These are phyloP conservation scores for Raja brachyura DNA, from an alignment of 2,113 vertebrate species.

Conservation along the genomic window DNA sequence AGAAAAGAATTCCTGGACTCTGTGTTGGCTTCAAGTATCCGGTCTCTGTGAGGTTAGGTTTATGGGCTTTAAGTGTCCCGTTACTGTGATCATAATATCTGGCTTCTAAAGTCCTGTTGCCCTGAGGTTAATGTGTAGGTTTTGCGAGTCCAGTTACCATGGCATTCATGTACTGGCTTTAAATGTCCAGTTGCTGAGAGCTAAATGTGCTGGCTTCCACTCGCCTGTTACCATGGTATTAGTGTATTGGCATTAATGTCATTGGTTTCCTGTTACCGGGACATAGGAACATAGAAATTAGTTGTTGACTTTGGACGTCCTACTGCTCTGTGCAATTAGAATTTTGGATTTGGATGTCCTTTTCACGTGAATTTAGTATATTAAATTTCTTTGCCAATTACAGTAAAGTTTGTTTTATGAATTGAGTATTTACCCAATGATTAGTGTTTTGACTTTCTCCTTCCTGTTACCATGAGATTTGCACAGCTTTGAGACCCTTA, in stretches of 20 bases:
- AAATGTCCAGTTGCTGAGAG: background rate
- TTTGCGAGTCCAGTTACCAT: background rate
- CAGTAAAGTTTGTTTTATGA: background rate
- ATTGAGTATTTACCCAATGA: too few relatives aligned
- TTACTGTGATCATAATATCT: background rate
- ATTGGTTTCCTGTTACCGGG: background rate
- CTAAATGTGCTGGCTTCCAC: background rate
- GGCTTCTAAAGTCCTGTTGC: background rate
- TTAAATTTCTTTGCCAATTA: background rate
- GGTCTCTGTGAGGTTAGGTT: background rate
- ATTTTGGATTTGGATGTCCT: background rate
- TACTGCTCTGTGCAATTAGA: background rate
- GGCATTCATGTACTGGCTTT: background rate
- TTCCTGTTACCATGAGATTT: background rate
- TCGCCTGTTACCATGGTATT: background rate
- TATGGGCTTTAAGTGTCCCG: background rate
- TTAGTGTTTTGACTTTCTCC: background rate
- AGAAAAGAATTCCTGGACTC: background rate
- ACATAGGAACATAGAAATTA: background rate
- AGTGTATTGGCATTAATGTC: background rate
- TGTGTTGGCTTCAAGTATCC: background rate
- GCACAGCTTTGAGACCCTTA: background rate
- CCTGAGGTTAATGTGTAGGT: constrained; percentile 13
- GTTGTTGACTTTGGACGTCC: background rate
- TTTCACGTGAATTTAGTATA: background rate